A percentile compares a stretch with the other conserved stretches of the same genome.
phyloP scores from a whole-genome alignment of 2,888 invertebrate species.

The Suillia variegata region DNA sequence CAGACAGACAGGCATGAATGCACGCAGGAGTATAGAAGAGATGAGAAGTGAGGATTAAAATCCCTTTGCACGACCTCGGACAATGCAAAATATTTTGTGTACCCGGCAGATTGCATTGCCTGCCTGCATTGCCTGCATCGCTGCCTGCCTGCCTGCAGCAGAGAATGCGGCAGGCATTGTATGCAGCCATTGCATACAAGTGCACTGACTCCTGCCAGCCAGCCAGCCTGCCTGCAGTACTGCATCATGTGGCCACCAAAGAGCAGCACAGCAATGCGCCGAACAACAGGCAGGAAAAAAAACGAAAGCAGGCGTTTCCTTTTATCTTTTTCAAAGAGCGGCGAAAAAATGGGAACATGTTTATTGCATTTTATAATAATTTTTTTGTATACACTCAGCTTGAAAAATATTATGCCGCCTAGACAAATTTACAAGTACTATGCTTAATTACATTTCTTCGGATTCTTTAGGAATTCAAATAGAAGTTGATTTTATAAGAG shows the following conservation, averaged over 20 bases:
- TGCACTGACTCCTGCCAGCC: neutral
- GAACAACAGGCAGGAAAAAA: neutral
- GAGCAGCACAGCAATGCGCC: no score
- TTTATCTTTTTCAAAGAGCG: neutral
- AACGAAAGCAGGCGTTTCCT: neutral
- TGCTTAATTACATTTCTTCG: no score
- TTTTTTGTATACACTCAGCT: no score
- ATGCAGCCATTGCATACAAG: neutral
- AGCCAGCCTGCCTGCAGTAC: neutral
- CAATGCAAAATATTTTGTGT: neutral
- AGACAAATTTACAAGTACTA: no score
- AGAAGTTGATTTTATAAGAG: no score
- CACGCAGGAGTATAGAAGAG: no score
- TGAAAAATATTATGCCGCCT: no score
- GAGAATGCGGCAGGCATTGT: neutral
- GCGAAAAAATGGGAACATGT: neutral
- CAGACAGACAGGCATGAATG: no score
- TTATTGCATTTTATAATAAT: neutral
- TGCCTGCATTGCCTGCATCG: no score
- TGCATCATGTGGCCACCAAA: no score
- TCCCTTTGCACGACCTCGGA: conserved; percentile 1
- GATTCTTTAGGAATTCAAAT: no score
- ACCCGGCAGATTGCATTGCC: neutral
- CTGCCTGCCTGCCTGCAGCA: neutral
- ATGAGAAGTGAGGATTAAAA: neutral